Conservation (phyloP, 2,888 invertebrate species). For the Andrena hattorfiana region DNA sequence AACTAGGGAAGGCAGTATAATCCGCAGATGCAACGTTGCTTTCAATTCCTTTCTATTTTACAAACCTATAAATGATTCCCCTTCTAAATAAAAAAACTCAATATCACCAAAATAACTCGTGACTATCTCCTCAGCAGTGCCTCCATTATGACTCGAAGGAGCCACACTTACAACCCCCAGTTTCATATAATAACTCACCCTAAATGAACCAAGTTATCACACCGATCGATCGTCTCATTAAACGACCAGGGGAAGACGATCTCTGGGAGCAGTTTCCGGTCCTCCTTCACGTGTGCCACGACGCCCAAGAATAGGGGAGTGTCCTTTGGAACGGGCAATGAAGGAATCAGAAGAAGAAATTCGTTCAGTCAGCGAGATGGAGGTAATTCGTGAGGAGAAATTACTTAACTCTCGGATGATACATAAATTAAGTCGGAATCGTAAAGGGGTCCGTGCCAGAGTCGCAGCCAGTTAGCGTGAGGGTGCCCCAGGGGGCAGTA, state of each 20-base stretch:
- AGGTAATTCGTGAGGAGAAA: conserved; percentile 83
- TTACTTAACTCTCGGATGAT: conserved; percentile 85
- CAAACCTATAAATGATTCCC: no score
- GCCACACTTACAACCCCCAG: not conserved
- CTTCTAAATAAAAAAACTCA: no score
- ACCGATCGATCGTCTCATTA: conserved; percentile 1
- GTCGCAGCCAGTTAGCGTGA: conserved; percentile 85
- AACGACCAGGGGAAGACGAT: not conserved
- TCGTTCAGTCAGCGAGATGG: conserved; percentile 72
- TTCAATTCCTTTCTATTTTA: no score
- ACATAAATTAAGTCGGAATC: conserved; percentile 85
- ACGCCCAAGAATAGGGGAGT: not conserved
- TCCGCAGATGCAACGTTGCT: no score
- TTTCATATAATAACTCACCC: not conserved
- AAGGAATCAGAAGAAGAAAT: conserved; percentile 68
- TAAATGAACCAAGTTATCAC: not conserved
- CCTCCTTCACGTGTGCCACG: not conserved
- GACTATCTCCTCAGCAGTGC: not conserved
- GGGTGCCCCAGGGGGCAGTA: conserved; percentile 85
- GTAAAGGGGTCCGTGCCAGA: conserved; percentile 83
- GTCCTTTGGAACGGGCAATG: not conserved
- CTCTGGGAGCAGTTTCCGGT: conserved; percentile 1
- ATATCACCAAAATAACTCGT: not conserved
- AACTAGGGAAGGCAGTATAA: no score
- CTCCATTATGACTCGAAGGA: not conserved